Base-by-base conservation (phyloP, 2,113 vertebrate genomes). In the Tauraco erythrolophus region DNA sequence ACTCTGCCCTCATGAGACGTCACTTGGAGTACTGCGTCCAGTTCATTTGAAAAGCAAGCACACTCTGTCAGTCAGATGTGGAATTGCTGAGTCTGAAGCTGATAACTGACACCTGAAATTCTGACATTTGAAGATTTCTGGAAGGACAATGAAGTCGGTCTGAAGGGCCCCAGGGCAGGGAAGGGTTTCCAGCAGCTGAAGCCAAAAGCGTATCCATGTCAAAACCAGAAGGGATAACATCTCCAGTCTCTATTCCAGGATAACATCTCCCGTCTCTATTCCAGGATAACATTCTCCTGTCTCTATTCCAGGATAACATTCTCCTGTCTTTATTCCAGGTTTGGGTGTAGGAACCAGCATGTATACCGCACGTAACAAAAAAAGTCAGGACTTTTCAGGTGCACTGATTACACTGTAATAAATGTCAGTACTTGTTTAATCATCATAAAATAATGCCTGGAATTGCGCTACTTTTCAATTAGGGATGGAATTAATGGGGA, bases 281-380 rank as follows among this genome's bases (percentile, higher is more conserved):
- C 41, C 41, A 41, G 41, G 50, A 2, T 11, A 19, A 25, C 33
- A 4, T 17, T n/a, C 19, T 65, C 37, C 50, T 4, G 6, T 58
- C 31, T 5, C 7, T 2, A 6, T 3, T 6, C 43, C 15, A 2
- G 41, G 41, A 41, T 12, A 41, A 41, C 41, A 41, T 41, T n/a
- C 41, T 41, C 41, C 41, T 41, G 41, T 41, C 41, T 41, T 12
- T 12, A 41, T 12, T 41, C 41, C 41, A 41, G 41, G 41, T 23
- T 15, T 4, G 17, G 11, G 30, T 5, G 30, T 5, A 11, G 43
- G 64, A 48, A n/a, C 28, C 27, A 33, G 61, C 4, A 22, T 10
- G 37, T 5, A 2, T 1, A 18, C 11, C 37, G 11, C 14, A 22
- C 1, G 3, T 1, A 43, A 11, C 23, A 53, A 33, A 23, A n/a